Base-by-base conservation (phyloP, 2,113 vertebrate species). In the Atlantisia rogersi region DNA sequence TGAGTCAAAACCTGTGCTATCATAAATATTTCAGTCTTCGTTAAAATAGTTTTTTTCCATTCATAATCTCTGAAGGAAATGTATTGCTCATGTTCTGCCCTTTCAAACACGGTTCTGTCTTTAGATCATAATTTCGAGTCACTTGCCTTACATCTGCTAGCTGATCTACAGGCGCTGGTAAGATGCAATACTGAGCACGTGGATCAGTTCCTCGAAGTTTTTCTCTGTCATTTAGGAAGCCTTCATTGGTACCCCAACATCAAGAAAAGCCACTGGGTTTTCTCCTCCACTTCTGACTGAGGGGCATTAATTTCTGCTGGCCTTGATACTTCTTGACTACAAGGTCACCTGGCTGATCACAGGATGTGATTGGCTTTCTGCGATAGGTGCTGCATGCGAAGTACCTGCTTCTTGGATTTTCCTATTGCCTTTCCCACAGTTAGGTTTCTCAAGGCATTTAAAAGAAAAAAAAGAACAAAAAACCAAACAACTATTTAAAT, bases 161-260 rank as follows among this genome's bases (percentile, higher is more conserved):
- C 7, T 88, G 59, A 76, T 63, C 58, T 55, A 53, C 28, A 60
- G 28, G 19, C 0, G 1, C 21, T 12, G 18, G 11, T n/a, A 64
- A 82, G 28, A 82, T n/a, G 22, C 21, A 56, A 40, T 28, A 88
- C 0, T 15, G 53, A 48, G 24, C 11, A 26, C 0, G 0, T 7
- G 8, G 17, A 37, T 76, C 37, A 46, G 9, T 40, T 60, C 46
- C 40, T 65, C n/a, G 39, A 52, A 64, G 14, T 9, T 75, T 73
- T 71, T 80, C 52, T 63, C 24, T 18, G 26, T 6, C 9, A 46
- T 52, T 82, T 63, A 44, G 14, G 37, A 82, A 55, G 31, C n/a
- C 15, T 44, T 53, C 19, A 5, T 3, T 50, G 35, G 24, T 35
- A 67, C 15, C 6, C 15, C 8, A 4, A 35, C 25, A 65, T 24